phyloP scores from a whole-genome alignment of 2,888 invertebrate genomes.

The Sphaerophoria taeniata region DNA sequence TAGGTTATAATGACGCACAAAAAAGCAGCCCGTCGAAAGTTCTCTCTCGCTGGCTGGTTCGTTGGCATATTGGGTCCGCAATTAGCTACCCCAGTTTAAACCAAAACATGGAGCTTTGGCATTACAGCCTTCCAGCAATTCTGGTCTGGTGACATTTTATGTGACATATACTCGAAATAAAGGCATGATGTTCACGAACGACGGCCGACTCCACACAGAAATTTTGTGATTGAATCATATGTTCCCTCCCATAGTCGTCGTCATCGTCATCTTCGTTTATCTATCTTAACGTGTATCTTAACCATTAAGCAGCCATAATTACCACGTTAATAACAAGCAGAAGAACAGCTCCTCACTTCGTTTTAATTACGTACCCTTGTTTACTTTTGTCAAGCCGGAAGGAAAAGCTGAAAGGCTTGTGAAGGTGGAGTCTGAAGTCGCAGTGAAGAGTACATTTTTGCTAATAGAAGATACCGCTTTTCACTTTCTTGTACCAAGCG shows the following conservation, averaged over 20 bases:
- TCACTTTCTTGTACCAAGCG: not conserved
- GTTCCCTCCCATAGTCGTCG: constrained; percentile 2
- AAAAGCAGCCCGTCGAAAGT: constrained; percentile 11
- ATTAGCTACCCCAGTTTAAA: constrained; percentile 27
- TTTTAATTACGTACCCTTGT: constrained; percentile 71
- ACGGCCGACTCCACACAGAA: not conserved
- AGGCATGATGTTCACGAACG: not conserved
- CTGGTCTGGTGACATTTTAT: constrained; percentile 48
- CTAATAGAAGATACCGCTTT: constrained; percentile 55
- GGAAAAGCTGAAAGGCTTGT: constrained; percentile 7
- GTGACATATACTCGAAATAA: constrained; percentile 33
- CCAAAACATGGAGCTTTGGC: constrained; percentile 32
- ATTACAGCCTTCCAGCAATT: constrained; percentile 47
- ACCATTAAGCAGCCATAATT: constrained; percentile 72
- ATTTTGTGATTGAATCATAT: constrained; percentile 50
- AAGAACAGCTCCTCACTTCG: constrained; percentile 70
- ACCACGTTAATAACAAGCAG: constrained; percentile 70
- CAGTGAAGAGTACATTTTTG: constrained; percentile 27
- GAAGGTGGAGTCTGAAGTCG: not conserved
- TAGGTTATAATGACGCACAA: constrained; percentile 18
- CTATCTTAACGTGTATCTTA: constrained; percentile 66
- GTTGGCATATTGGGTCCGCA: constrained; percentile 55
- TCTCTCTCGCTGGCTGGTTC: not conserved
- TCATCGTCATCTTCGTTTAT: not conserved
- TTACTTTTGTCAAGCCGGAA: not conserved